phyloP scores from a whole-genome alignment of 1,140 invertebrate genomes.

The Arctopsyche grandis region DNA sequence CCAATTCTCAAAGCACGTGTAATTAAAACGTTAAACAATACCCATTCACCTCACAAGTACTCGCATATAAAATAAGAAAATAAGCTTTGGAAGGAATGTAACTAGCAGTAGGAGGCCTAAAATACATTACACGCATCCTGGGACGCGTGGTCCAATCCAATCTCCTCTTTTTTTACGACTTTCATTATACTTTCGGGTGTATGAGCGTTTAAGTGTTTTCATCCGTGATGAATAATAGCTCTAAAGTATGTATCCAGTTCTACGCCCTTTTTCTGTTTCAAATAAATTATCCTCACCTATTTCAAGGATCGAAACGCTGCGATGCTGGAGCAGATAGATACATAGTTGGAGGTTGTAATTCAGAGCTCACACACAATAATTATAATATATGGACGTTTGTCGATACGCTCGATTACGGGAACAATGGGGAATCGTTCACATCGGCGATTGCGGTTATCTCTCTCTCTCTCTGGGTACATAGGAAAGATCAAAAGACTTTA shows the following conservation, averaged over 20 bases:
- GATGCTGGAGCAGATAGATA: too few species aligned
- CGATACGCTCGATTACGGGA: neutral
- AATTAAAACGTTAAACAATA: neutral
- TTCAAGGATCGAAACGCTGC: neutral
- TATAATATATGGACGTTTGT: slow-evolving; percentile 20
- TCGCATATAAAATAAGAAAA: neutral
- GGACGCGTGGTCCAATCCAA: neutral
- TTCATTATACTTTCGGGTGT: neutral
- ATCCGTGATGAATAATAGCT: slow-evolving; percentile 25
- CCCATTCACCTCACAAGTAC: neutral
- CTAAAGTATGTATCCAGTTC: neutral
- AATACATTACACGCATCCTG: neutral
- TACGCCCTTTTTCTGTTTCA: neutral
- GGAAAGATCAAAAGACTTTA: neutral
- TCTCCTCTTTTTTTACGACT: neutral
- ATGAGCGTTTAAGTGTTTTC: slow-evolving; percentile 27
- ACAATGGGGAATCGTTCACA: slow-evolving; percentile 16
- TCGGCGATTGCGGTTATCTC: neutral
- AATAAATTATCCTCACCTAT: neutral
- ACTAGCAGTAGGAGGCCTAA: slow-evolving; percentile 1
- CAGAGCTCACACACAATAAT: slow-evolving; percentile 25
- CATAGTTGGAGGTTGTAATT: neutral
- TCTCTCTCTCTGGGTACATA: neutral
- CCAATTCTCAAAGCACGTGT: neutral
- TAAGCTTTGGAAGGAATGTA: neutral